A percentile compares a stretch with the other conserved stretches of the same genome.
phyloP scores from a whole-genome alignment of 2,113 vertebrate species.

The Willisornis vidua region DNA sequence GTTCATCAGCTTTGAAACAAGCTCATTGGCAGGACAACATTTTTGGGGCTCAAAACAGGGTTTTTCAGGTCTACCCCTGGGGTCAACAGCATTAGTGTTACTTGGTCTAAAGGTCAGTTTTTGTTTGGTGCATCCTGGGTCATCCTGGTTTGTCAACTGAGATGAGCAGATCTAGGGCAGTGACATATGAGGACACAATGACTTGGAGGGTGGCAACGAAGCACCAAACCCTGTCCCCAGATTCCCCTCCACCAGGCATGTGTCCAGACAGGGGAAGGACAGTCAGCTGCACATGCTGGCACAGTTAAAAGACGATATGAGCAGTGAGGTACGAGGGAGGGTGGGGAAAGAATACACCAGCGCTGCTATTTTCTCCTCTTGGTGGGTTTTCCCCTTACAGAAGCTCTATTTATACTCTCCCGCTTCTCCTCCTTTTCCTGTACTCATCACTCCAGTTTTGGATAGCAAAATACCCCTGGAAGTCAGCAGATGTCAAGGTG shows the following conservation, averaged over 20 bases:
- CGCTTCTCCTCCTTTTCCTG: background rate
- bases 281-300: fast-evolving
- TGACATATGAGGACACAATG: fast-evolving
- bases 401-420: slow-evolving; percentile 8
- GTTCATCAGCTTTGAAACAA: background rate
- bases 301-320: fast-evolving
- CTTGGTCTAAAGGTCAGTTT: background rate
- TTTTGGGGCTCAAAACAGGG: background rate
- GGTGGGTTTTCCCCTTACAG: background rate
- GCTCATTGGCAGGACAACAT: background rate
- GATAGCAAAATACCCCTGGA: background rate
- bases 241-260: fast-evolving
- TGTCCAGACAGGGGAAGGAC: background rate
- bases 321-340: background rate
- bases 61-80: background rate
- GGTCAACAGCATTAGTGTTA: background rate
- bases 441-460: background rate
- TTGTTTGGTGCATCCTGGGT: background rate
- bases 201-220: background rate
- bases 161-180: background rate
- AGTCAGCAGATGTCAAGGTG: fast-evolving
- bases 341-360: background rate
- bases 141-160: background rate
- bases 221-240: background rate
- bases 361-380: background rate